Base-by-base conservation (phyloP, 1,140 invertebrate species). In the Pachypeltis micranthus region DNA sequence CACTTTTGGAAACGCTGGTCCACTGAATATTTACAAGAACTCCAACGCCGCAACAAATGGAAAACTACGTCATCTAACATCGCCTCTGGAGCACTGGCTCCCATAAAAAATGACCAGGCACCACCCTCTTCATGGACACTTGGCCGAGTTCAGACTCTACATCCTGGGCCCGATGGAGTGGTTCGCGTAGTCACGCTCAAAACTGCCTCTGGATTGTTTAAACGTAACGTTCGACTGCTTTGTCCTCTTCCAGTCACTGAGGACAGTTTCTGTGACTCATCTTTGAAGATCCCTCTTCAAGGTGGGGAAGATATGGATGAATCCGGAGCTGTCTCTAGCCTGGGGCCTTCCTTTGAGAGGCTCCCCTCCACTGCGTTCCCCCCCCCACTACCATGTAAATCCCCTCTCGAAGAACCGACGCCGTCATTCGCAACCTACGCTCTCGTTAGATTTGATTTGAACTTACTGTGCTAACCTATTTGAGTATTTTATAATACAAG, bases 141-240 rank as follows among this genome's bases (percentile, higher is more conserved):
- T 2, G 64, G 28, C 2, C 23, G 61, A 2, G 34, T 63, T 1
- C 1, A 3, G 1, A 14, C 26, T 21, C 21, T 51, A 12, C 56
- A 65, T 26, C 54, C 54, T 2, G 64, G 64, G 12, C 21, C 12
- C 10, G 64, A 65, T 25, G 56, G 56, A 1, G 10, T 25, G 25
- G 39, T 59, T 1, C 16, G 64, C 21, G 61, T 65, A 1, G 64
- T 58, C 7, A 59, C 61, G 1, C 2, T 65, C 72, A 72, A 56
- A 73, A 77, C 28, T 66, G 74, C 56, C 70, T 77, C 55, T 55
- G 59, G 10, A 73, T 70, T 65, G 68, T 78, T 61, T 70, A 74
- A 28, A 28, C n/a, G n/a, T n/a, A n/a, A n/a, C n/a, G n/a, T n/a
- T n/a, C n/a, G n/a, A n/a, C n/a, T n/a, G n/a, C n/a, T n/a, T n/a